These are phyloP conservation scores for Thalassophryne amazonica DNA, from an alignment of 2,797 vertebrate genomes.

Conservation along the genomic window DNA sequence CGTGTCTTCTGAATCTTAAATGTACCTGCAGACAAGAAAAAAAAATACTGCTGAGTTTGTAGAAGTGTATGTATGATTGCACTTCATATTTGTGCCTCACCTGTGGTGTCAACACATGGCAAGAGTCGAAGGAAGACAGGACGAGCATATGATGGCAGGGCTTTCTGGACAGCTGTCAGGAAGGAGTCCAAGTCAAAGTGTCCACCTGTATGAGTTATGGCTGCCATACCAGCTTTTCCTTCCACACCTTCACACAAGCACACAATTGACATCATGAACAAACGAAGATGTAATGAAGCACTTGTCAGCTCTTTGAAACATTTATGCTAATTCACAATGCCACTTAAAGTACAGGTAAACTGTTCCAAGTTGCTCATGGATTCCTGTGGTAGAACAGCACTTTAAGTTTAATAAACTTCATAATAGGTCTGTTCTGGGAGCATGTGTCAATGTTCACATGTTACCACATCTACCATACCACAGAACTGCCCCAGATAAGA, in stretches of 20 bases:
- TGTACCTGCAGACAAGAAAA: slow-evolving; percentile 78
- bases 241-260: slow-evolving; percentile 79
- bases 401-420: too few relatives aligned
- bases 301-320: background rate
- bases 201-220: slow-evolving; percentile 72
- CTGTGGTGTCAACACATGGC: slow-evolving; percentile 86
- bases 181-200: slow-evolving; percentile 77
- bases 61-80: background rate
- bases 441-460: too few relatives aligned
- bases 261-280: background rate
- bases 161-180: slow-evolving; percentile 75
- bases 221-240: slow-evolving; percentile 89
- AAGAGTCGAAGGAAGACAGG: slow-evolving; percentile 87
- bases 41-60: too few relatives aligned
- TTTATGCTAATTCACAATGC: too few relatives aligned
- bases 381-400: too few relatives aligned
- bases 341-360: too few relatives aligned
- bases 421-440: too few relatives aligned
- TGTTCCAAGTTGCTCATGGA: too few relatives aligned
- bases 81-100: slow-evolving; percentile 48
- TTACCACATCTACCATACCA: too few relatives aligned
- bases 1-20: slow-evolving; percentile 90
- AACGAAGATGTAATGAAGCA: background rate
- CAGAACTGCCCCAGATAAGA: too few relatives aligned
- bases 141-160: slow-evolving; percentile 83